These are phyloP conservation scores for Epiblema foenella DNA, from an alignment of 2,888 invertebrate genomes.

Conservation along the genomic window DNA sequence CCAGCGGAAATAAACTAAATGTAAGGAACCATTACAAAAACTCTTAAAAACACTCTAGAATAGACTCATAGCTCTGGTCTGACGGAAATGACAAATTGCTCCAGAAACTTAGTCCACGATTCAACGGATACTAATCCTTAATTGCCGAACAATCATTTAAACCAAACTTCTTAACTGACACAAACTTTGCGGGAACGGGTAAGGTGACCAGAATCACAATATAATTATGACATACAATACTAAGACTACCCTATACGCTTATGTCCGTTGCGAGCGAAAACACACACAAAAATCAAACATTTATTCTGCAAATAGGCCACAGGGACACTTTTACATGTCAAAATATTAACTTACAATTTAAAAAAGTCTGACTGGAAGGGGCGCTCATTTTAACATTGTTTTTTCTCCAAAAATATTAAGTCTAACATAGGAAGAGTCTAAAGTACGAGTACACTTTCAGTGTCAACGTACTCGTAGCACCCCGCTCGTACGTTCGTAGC, in stretches of 20 bases:
- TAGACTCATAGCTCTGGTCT: neutral
- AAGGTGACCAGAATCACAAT: constrained; percentile 23
- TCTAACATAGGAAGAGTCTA: neutral
- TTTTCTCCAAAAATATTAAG: no score
- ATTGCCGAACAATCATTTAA: constrained; percentile 38
- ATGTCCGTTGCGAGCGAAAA: no score
- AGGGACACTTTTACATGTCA: no score
- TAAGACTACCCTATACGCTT: neutral
- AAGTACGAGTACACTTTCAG: neutral
- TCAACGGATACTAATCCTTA: constrained; percentile 21
- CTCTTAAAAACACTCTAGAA: neutral
- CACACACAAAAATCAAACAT: no score
- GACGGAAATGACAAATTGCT: constrained; percentile 20
- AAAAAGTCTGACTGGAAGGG: no score
- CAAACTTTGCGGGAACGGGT: constrained; percentile 28
- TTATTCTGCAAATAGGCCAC: no score
- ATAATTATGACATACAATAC: neutral
- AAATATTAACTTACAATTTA: no score
- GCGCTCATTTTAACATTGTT: no score
- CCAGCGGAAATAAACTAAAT: no score
- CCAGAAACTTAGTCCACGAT: constrained; percentile 18
- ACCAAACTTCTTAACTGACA: constrained; percentile 23
- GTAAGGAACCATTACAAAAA: no score
- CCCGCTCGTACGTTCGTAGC: neutral
- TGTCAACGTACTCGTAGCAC: neutral